Percentiles rank a stretch among this genome's conserved stretches.
These are phyloP conservation scores for Pogonus chalceus DNA, from an alignment of 1,140 invertebrate species.

Conservation along the genomic window DNA sequence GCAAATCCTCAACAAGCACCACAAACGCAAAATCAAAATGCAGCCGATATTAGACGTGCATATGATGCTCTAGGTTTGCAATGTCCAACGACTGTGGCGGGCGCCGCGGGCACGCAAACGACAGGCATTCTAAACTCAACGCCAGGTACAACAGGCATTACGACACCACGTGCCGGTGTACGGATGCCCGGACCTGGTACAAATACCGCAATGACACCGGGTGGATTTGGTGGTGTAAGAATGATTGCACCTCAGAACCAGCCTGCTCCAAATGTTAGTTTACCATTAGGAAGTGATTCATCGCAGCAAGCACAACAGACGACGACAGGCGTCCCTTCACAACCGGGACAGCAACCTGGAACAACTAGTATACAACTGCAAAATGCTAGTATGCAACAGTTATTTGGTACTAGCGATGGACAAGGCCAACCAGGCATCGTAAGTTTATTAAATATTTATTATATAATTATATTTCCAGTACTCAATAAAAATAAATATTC, in stretches of 20 bases:
- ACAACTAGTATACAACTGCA: constrained; percentile 21
- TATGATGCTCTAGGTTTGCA: constrained; percentile 74
- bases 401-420: constrained; percentile 31
- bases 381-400: constrained; percentile 36
- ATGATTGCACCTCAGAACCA: constrained; percentile 20
- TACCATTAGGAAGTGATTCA: constrained; percentile 45
- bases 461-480: neutral
- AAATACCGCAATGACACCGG: too few relatives aligned
- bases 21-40: constrained; percentile 45
- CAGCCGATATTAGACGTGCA: constrained; percentile 64
- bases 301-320: constrained; percentile 32
- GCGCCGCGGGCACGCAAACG: constrained; percentile 34
- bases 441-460: constrained; percentile 8
- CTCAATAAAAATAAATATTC: neutral
- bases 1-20: constrained; percentile 23
- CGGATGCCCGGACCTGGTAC: constrained; percentile 36
- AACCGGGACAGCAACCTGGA: constrained; percentile 14
- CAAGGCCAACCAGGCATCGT: constrained; percentile 23
- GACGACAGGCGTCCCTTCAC: constrained; percentile 34
- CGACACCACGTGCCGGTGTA: too few relatives aligned
- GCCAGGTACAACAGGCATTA: constrained; percentile 35
- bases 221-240: neutral
- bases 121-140: constrained; percentile 39
- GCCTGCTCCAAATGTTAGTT: constrained; percentile 45
- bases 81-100: constrained; percentile 48